Evolutionary conservation across 2,797 vertebrate genomes (phyloP).

Genomic region (Semotilus atromaculatus): DNA sequence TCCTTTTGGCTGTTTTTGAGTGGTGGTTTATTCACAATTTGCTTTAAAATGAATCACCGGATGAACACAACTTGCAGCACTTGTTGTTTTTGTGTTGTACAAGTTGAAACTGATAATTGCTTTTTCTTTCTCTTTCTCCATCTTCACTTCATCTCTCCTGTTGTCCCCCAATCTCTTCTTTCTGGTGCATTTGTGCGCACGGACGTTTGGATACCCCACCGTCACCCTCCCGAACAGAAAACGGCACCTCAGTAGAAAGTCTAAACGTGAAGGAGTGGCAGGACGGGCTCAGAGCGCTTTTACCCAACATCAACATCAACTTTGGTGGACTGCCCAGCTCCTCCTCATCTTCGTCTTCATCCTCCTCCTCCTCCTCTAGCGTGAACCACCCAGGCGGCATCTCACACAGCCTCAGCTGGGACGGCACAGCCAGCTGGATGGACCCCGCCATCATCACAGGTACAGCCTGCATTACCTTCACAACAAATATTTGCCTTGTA

Average conservation of each 20-base stretch:
- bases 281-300: conserved; percentile 92
- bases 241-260: conserved; percentile 88
- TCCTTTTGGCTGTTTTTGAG: not conserved
- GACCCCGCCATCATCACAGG: conserved; percentile 93
- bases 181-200: not conserved
- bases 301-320: conserved; percentile 98
- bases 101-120: conserved; percentile 6
- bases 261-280: conserved; percentile 96
- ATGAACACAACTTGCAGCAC: not conserved
- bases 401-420: conserved; percentile 90
- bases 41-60: not conserved
- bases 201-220: not conserved
- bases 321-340: conserved; percentile 93
- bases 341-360: conserved; percentile 82
- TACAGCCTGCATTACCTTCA: not conserved
- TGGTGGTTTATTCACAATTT: not conserved
- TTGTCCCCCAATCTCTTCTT: not conserved
- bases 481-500: not conserved
- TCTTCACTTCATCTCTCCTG: not conserved
- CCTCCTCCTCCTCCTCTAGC: conserved; percentile 78
- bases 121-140: not conserved
- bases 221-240: conserved; percentile 78
- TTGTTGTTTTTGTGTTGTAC: not conserved
- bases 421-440: conserved; percentile 92
- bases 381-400: conserved; percentile 86